Conservation (phyloP, 53 echinoderm and acorn worm species). For the Paelopatides confundens region DNA sequence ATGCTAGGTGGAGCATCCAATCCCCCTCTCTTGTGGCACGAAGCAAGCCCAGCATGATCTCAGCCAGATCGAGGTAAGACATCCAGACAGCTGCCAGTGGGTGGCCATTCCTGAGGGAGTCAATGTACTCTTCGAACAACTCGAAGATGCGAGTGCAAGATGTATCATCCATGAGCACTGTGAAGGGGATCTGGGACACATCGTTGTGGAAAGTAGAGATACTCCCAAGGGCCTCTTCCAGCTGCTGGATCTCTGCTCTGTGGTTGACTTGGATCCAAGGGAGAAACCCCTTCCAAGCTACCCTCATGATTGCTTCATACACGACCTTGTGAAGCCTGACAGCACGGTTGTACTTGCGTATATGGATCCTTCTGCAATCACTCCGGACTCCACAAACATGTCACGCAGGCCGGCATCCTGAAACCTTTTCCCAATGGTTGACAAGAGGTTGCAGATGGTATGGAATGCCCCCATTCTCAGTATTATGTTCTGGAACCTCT, state of each 20-base stretch:
- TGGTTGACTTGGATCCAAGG: slow-evolving; percentile 35
- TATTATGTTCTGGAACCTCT: slow-evolving; percentile 40
- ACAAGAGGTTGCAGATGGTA: slow-evolving; percentile 53
- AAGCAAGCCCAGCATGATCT: slow-evolving; percentile 25
- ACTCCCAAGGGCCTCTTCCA: not conserved
- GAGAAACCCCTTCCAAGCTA: slow-evolving; percentile 65
- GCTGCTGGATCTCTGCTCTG: not conserved
- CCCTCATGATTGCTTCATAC: slow-evolving; percentile 59
- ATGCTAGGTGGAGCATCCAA: slow-evolving; percentile 48
- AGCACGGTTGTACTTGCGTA: slow-evolving; percentile 61
- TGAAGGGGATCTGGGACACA: not conserved
- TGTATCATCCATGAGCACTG: not conserved
- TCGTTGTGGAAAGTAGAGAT: not conserved
- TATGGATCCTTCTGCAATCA: slow-evolving; percentile 68
- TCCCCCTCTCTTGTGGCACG: slow-evolving; percentile 60
- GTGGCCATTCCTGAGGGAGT: not conserved
- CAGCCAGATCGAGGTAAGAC: slow-evolving; percentile 53
- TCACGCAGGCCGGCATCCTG: slow-evolving; percentile 67
- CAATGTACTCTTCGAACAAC: slow-evolving; percentile 21
- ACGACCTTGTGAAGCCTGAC: slow-evolving; percentile 66
- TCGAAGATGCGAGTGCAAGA: not conserved
- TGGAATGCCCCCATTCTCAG: slow-evolving; percentile 71
- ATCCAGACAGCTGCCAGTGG: not conserved
- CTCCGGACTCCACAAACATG: slow-evolving; percentile 53
- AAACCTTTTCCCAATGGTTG: slow-evolving; percentile 59